These are phyloP conservation scores for Rhabdomys dilectus DNA, from an alignment of 2,113 vertebrate genomes.

Conservation along the genomic window DNA sequence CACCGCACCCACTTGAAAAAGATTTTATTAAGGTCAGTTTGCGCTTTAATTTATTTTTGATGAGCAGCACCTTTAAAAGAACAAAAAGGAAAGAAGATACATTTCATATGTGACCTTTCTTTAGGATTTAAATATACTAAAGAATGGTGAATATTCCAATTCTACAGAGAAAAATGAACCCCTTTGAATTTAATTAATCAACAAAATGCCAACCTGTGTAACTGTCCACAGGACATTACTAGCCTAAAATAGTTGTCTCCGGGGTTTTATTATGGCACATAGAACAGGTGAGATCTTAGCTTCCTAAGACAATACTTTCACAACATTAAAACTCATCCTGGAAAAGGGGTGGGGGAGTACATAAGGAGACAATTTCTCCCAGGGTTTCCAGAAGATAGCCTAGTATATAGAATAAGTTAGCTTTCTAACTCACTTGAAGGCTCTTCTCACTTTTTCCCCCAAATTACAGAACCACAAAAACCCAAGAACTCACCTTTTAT, in stretches of 20 bases:
- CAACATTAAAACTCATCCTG: background rate
- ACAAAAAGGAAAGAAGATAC: constrained; percentile 3
- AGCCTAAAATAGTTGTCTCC: background rate
- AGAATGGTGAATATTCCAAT: background rate
- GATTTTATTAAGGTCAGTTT: background rate
- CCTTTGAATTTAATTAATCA: constrained; percentile 41
- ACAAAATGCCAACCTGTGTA: background rate
- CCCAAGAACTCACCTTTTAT: background rate
- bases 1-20: background rate
- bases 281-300: background rate
- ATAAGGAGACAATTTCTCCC: background rate
- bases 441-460: background rate
- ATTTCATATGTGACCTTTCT: constrained; percentile 25
- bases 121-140: constrained; percentile 38
- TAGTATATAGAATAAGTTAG: background rate
- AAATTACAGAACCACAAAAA: constrained; percentile 2
- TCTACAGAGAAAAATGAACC: background rate
- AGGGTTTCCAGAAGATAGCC: background rate
- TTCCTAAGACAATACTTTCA: background rate
- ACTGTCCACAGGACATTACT: background rate
- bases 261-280: background rate
- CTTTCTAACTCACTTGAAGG: constrained; percentile 21
- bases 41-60: background rate
- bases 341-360: background rate
- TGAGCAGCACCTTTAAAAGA: background rate